Conservation (phyloP, 2,797 vertebrate species). For the Pipistrellus pipistrellus region DNA sequence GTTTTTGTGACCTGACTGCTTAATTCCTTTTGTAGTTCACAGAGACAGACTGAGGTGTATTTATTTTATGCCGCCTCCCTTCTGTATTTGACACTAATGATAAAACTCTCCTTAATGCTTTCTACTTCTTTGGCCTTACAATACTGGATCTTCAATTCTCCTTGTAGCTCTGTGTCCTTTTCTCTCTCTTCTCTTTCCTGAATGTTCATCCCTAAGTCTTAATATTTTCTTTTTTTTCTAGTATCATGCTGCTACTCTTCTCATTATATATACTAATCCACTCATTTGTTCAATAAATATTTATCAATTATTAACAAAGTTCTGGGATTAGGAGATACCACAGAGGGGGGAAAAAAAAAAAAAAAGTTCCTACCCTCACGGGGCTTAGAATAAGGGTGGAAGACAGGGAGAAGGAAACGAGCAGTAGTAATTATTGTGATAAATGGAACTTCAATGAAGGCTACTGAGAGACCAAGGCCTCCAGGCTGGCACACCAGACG, state of each 20-base stretch:
- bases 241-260: neutral
- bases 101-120: neutral
- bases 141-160: neutral
- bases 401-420: neutral
- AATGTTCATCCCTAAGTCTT: neutral
- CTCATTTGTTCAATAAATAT: slow-evolving; percentile 1
- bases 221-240: neutral
- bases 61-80: neutral
- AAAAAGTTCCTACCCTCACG: neutral
- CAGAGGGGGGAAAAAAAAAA: neutral
- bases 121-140: neutral
- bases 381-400: neutral
- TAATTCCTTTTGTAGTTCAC: neutral
- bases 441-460: neutral
- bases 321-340: slow-evolving; percentile 1
- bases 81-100: neutral
- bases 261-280: neutral
- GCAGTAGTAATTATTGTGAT: neutral
- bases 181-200: slow-evolving; percentile 6
- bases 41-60: neutral
- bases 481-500: neutral
- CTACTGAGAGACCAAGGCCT: neutral
- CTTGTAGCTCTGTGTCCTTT: neutral
- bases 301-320: neutral
- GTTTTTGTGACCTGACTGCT: neutral